Evolutionary conservation across 2,113 vertebrate genomes (phyloP), one percentile per base, ranked within the genome.

Genomic region (Thalassoma bifasciatum): DNA sequence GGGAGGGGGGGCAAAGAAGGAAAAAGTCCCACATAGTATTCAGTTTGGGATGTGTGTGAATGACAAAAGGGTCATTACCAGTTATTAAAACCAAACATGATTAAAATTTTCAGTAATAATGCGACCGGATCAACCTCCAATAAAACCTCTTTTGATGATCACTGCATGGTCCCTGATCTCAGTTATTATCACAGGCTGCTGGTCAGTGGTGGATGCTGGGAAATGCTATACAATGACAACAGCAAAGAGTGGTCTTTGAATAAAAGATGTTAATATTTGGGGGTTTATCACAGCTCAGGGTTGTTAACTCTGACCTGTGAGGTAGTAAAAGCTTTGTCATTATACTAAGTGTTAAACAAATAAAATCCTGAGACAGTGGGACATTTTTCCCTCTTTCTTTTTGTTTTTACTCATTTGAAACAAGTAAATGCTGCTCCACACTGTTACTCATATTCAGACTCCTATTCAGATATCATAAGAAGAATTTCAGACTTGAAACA

Each of bases 1-100:
- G 62, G 30, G n/a, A n/a, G 49, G 14, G 34, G 63, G 37, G 30
- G 53, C 24, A 38, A 66, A 30, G 23, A 36, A 40, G 47, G 34
- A 47, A 67, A 56, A 30, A 30, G 57, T 10, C 49, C 30, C 51
- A 73, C 59, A 26, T 54, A 46, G 51, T 21, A 14, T 75, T 67
- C 49, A 38, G 46, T 42, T 65, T 70, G 77, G 70, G 75, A 56
- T 75, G 70, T 79, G 68, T 66, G 75, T 14, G 13, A 53, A 66
- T 67, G 75, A 83, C 50, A 66, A 38, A 56, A 77, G 17, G 54
- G 50, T 84, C 68, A 84, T 75, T 80, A 75, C 49, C 77, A 66
- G 14, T 61, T 75, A 64, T 10, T 21, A 49, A 21, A 8, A 49
- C 17, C 9, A 21, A 66, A 66, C 71, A 50, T 40, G 11, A 76